Evolutionary conservation across 2,888 invertebrate genomes (phyloP), one percentile per base, ranked within the genome.

Genomic region (Chymomyza amoena): DNA sequence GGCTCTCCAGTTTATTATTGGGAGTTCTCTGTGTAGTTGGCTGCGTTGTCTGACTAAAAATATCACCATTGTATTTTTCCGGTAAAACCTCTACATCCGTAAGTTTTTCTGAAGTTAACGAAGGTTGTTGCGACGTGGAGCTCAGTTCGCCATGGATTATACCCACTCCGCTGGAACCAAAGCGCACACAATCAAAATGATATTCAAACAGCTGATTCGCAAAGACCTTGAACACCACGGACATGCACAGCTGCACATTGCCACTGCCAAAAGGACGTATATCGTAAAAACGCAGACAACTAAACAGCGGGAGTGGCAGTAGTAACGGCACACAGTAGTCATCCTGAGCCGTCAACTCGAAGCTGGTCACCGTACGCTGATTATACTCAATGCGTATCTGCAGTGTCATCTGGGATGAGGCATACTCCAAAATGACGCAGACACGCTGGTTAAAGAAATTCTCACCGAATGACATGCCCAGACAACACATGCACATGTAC

Each of bases 281-380:
- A 10, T 81, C 75, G 36, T 84, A 80, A 1, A 90, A 28, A 1
- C 87, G 78, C 15, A 89, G 71, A 36, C 90, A 89, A 61, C 68
- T 72, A 20, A 70, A 75, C 2, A 87, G 6, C 4, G 83, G 78
- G n/a, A 87, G 10, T 0, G 84, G 85, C 56, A 89, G 18, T 1
- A 78, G 7, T 6, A 89, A 5, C 0, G 90, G 87, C 0, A 76
- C 36, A 25, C 89, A 89, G 28, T 78, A 75, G 1, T 84, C 80
- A 71, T 77, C 77, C 0, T 39, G 63, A 9, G 77, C 74, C 7
- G 83, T 80, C 25, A 89, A 69, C 0, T 50, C 72, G 4, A 87
- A 73, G 7, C 63, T 69, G 0, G 75, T 66, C 62, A 89, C 36
- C 0, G 61, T 45, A 0, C 66, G 72, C 13, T 74, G 62, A 63